phyloP scores from a whole-genome alignment of 2,797 vertebrate species.

The Cossypha dichroa region DNA sequence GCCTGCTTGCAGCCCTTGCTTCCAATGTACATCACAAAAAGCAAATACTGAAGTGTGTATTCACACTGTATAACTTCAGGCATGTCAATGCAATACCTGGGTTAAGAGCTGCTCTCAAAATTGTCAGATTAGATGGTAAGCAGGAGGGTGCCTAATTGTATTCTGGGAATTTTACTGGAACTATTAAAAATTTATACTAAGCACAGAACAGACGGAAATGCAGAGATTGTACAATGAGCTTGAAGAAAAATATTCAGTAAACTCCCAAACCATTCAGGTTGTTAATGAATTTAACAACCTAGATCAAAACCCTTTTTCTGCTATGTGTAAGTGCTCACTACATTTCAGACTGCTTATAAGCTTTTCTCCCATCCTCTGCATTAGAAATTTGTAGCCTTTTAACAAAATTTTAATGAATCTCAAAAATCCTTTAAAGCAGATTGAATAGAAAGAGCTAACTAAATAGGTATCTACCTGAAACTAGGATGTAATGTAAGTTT shows the following conservation, averaged over 20 bases:
- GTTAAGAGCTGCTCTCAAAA: not conserved
- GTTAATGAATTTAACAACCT: not conserved
- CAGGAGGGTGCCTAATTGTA: not conserved
- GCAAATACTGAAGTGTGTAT: not conserved
- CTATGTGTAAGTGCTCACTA: not conserved
- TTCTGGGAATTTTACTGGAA: not conserved
- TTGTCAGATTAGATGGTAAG: not conserved
- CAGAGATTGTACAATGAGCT: not conserved
- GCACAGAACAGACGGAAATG: not conserved
- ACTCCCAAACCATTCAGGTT: not conserved
- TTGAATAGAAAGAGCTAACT: not conserved
- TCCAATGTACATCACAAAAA: not conserved
- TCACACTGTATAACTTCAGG: not conserved
- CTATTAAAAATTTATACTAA: not conserved
- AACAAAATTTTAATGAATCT: not conserved
- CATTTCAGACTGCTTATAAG: not conserved
- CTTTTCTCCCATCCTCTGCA: not conserved
- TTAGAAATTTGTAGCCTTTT: not conserved
- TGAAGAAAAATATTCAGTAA: not conserved
- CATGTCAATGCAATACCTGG: not conserved
- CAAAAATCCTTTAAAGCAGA: not conserved
- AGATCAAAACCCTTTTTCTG: not conserved
- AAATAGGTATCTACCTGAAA: not conserved
- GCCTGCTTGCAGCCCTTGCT: not conserved
- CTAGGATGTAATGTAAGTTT: not conserved